Base-by-base conservation (phyloP, 2,888 invertebrate species). In the Perithous albicinctus region DNA sequence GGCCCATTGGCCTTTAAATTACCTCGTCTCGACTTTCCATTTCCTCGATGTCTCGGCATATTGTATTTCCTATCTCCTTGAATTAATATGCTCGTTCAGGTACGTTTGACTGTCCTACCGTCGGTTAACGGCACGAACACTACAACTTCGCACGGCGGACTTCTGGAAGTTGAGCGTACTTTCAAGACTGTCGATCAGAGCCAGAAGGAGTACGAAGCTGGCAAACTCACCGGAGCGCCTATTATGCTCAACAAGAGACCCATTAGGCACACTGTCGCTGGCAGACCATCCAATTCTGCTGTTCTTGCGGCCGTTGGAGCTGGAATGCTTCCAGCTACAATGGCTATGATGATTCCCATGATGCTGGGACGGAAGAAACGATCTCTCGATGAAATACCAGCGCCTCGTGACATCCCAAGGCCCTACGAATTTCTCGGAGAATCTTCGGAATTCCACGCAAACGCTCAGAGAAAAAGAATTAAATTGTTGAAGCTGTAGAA, bases 341-440 rank as follows among this genome's bases (percentile, higher is more conserved):
- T 96, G 95, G 96, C 96, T 0, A 96, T 96, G 95, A 94, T 97
- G 85, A 95, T 96, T 43, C 97, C 97, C 0, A 95, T 96, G 94
- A 95, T 96, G 91, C 93, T 96, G 79, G 96, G 95, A n/a, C 93
- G 94, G 56, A 93, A 92, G 85, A 93, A 92, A 86, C 87, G 91
- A 51, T 87, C 88, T 63, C 7, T 64, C 18, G 10, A 56, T 15
- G 66, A 66, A 7, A 12, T 51, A 29, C 32, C 51, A n/a, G 7
- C 18, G 10, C 8, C 8, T 10, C 26, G 35, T n/a, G 20, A 8
- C 4, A 15, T 59, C 32, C 7, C 41, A 12, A 10, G 10, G 41
- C 26, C 41, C 26, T 26, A 56, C 59, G 72, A 56, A 26, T 64
- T 66, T 26, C 29, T 51, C 29, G 66, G 43, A 32, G n/a, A 32